Evolutionary conservation across 2,888 invertebrate species (phyloP), one percentile per base, ranked within the genome.

Genomic region (Thalpophila matura): DNA sequence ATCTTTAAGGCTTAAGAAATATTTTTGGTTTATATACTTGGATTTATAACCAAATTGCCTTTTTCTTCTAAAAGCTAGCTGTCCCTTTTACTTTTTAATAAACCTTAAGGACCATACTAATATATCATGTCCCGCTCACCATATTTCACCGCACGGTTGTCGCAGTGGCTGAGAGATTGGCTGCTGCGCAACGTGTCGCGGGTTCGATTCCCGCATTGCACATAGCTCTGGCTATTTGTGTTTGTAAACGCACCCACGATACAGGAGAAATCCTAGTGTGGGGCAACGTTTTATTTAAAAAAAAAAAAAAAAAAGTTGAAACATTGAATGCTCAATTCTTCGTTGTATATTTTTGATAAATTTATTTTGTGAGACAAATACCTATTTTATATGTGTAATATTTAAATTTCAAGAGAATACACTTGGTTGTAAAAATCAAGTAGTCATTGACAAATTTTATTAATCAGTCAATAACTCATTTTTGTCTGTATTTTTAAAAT

Each of bases 261-360:
- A n/a, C n/a, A n/a, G n/a, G n/a, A n/a, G n/a, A n/a, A n/a, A n/a
- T n/a, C n/a, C n/a, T n/a, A n/a, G n/a, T n/a, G n/a, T n/a, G n/a
- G n/a, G n/a, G n/a, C n/a, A n/a, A n/a, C n/a, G n/a, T n/a, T n/a
- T n/a, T n/a, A n/a, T n/a, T n/a, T n/a, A 31, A 12, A 31, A 4
- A 31, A n/a, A n/a, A n/a, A n/a, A n/a, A n/a, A 33, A 63, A 60
- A 60, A 59, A 35, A 37, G 10, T 56, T 45, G 16, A 60, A 64
- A 63, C 54, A 51, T 64, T 55, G 49, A 66, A 75, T 79, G 79
- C 77, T 81, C 81, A 80, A 76, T 70, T 73, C 66, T 73, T 74
- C 66, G 54, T 74, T 75, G 40, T 74, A 80, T 81, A 81, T 81
- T 81, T 81, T 81, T 80, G 80, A 80, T 79, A 80, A 60, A 80